Base-by-base conservation (phyloP, 2,113 vertebrate genomes). In the Chamaea fasciata region DNA sequence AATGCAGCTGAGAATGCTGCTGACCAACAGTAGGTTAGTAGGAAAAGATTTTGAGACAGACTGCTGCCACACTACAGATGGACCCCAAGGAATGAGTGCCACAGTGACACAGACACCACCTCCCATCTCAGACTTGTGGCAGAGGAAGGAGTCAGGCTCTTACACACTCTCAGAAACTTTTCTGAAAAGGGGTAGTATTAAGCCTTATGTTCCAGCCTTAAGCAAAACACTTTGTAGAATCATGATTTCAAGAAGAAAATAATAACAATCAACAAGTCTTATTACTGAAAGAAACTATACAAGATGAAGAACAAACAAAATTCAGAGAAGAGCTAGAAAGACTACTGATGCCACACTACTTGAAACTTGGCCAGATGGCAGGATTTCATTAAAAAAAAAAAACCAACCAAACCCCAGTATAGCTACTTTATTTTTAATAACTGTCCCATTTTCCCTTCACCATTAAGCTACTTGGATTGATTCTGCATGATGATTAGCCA, bases 21-120 rank as follows among this genome's bases (percentile, higher is more conserved):
- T 75, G 62, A 59, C 33, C 24, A 30, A 19, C 19, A 79, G 47
- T 42, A 3, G 1, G 16, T 39, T 11, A 3, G 4, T 11, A 63
- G 46, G 39, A 67, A 83, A 57, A 23, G 28, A 24, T 87, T 85
- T 90, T 31, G 63, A 57, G 35, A 26, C 13, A 78, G 47, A 20
- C 16, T 68, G 19, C 27, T 79, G 75, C 24, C 44, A 46, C 18
- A 33, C 21, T 80, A 35, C 18, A 78, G 42, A 60, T 24, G 1
- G 0, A 55, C 28, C 15, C 15, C 31, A 75, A 73, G 24, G 22
- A 76, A 33, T 20, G 59, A 64, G n/a, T 44, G 41, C 22, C 26
- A 83, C 46, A 31, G 28, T 16, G n/a, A 46, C 0, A 46, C 0
- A 60, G n/a, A 17, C 0, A 2, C 13, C 11, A 7, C 6, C 22